Conservation (phyloP, 2,888 invertebrate species). For the Orthonychiurus folsomi region DNA sequence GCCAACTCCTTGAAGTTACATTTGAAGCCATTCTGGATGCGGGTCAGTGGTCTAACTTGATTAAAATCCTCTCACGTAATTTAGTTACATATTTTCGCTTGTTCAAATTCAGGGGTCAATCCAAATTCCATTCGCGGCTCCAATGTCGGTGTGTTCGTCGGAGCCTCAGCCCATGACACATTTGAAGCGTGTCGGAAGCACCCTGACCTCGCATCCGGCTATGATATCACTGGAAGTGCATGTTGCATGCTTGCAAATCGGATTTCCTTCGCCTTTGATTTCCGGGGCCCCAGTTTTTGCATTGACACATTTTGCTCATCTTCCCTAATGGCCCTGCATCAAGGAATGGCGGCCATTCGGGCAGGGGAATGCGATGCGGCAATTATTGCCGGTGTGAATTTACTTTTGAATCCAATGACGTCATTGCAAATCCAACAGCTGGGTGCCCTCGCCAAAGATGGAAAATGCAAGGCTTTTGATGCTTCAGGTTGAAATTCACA, state of each 20-base stretch:
- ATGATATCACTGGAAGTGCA: conserved; percentile 8
- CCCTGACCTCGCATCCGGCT: conserved; percentile 42
- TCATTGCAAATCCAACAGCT: conserved; percentile 56
- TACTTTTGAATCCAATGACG: conserved; percentile 54
- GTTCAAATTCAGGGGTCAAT: conserved; percentile 43
- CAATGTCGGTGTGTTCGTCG: conserved; percentile 53
- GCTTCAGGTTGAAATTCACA: conserved; percentile 49
- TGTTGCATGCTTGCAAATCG: conserved; percentile 53
- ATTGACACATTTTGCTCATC: conserved; percentile 60
- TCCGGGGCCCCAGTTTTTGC: conserved; percentile 52
- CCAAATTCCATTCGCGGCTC: conserved; percentile 48
- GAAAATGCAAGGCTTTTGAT: conserved; percentile 57
- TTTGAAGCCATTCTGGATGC: conserved; percentile 72
- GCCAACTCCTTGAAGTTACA: conserved; percentile 61
- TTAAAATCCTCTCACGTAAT: too few relatives aligned
- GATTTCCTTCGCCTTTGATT: conserved; percentile 51
- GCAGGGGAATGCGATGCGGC: conserved; percentile 49
- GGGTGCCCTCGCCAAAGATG: conserved; percentile 55
- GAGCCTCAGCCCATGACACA: conserved; percentile 49
- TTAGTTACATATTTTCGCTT: neutral
- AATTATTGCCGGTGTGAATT: conserved; percentile 51
- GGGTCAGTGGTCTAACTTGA: too few relatives aligned
- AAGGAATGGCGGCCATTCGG: conserved; percentile 44
- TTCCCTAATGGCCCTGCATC: conserved; percentile 54
- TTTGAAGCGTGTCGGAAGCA: conserved; percentile 51